Conservation (phyloP, 2,797 vertebrate genomes). For the Sebastes flavidus region DNA sequence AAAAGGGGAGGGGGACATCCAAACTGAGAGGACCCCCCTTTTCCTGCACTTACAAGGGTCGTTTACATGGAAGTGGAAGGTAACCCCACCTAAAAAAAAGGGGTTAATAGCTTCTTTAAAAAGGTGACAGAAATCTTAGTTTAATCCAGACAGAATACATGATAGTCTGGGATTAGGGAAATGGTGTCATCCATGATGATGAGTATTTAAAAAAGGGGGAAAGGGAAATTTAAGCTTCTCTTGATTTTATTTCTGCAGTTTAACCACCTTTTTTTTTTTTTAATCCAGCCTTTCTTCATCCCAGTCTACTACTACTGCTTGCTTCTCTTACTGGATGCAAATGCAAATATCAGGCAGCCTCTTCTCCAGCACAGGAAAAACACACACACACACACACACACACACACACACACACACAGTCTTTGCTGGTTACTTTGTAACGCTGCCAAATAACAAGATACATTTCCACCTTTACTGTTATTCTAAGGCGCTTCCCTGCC, state of each 20-base stretch:
- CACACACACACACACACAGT: background rate
- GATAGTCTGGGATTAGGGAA: background rate
- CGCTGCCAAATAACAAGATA: slow-evolving; percentile 52
- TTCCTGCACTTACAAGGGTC: slow-evolving; percentile 35
- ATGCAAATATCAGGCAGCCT: slow-evolving; percentile 26
- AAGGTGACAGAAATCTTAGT: background rate
- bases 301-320: background rate
- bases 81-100: background rate
- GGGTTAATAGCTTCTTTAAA: background rate
- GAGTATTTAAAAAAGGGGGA: background rate
- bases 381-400: background rate
- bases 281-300: background rate
- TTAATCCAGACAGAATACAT: background rate
- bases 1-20: slow-evolving; percentile 2
- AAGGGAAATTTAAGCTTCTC: background rate
- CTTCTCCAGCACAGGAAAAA: slow-evolving; percentile 7
- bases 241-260: background rate
- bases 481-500: slow-evolving; percentile 21
- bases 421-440: slow-evolving; percentile 52
- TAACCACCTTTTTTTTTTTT: background rate
- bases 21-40: slow-evolving; percentile 29
- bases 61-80: slow-evolving; percentile 5
- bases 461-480: slow-evolving; percentile 28
- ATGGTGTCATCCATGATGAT: background rate
- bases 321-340: slow-evolving; percentile 10